Evolutionary conservation across 2,113 vertebrate species (phyloP).

Genomic region (Carassius carassius): DNA sequence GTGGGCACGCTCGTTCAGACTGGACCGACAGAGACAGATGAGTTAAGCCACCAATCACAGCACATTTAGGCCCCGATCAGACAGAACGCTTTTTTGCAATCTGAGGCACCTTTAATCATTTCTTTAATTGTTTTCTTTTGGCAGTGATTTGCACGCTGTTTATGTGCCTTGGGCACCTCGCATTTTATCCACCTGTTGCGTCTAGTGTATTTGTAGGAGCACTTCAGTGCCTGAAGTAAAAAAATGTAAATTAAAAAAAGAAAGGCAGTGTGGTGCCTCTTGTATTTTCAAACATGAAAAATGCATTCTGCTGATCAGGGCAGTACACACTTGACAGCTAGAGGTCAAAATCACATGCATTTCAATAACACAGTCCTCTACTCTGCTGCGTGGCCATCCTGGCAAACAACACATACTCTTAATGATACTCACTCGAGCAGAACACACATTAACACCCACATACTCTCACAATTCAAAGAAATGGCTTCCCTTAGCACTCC

Average conservation of each 20-base stretch:
- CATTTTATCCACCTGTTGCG: too few relatives aligned
- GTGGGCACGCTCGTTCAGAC: slow-evolving; percentile 96
- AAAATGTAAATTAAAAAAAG: too few relatives aligned
- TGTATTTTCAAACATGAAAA: too few relatives aligned
- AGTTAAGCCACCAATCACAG: neutral
- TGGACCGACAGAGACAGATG: slow-evolving; percentile 64
- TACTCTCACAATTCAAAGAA: neutral
- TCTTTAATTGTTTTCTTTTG: too few relatives aligned
- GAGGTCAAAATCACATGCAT: slow-evolving; percentile 44
- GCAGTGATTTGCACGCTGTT: too few relatives aligned
- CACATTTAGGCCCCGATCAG: neutral
- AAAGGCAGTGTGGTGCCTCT: too few relatives aligned
- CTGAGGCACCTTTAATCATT: too few relatives aligned
- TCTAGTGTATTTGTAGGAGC: too few relatives aligned
- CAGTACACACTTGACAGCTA: slow-evolving; percentile 21
- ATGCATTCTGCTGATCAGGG: too few relatives aligned
- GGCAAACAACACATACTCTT: neutral
- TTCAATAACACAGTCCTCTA: slow-evolving; percentile 1
- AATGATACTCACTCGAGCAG: slow-evolving; percentile 41
- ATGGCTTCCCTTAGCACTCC: slow-evolving; percentile 3
- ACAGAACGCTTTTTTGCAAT: neutral
- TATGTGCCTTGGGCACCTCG: too few relatives aligned
- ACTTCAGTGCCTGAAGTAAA: too few relatives aligned
- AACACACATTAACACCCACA: slow-evolving; percentile 28
- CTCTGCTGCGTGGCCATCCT: neutral